Evolutionary conservation across 30 jellyfish, hydroid and myxozoan species (phyloP).

Genomic region (Clytia hemisphaerica): DNA sequence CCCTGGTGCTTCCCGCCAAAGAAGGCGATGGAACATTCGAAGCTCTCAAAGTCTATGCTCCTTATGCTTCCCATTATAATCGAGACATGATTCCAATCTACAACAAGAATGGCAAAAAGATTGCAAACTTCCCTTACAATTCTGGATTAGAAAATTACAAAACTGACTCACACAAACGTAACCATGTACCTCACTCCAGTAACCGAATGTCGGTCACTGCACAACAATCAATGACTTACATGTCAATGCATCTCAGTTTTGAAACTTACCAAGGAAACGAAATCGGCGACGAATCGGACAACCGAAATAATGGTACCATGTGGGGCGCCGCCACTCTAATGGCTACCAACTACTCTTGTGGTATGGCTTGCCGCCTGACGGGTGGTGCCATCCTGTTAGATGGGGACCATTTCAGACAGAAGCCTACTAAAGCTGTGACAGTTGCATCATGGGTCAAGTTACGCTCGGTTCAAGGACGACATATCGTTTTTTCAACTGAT

Average conservation of each 20-base stretch:
- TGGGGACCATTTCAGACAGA: conserved; percentile 62
- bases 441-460: conserved; percentile 82
- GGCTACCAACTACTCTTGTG: conserved; percentile 84
- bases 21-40: background rate
- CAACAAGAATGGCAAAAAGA: conserved; percentile 50
- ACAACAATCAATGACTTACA: conserved; percentile 50
- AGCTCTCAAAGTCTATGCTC: conserved; percentile 11
- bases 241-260: conserved; percentile 70
- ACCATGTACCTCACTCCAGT: conserved; percentile 31
- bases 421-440: conserved; percentile 68
- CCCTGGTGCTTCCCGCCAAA: conserved; percentile 53
- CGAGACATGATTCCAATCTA: conserved; percentile 54
- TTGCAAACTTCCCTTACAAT: conserved; percentile 53
- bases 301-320: conserved; percentile 63
- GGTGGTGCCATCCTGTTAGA: conserved; percentile 84
- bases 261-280: conserved; percentile 72
- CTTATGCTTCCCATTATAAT: conserved; percentile 15
- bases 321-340: conserved; percentile 85
- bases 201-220: conserved; percentile 50
- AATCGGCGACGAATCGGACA: conserved; percentile 77
- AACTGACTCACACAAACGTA: conserved; percentile 53
- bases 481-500: conserved; percentile 77
- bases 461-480: conserved; percentile 60
- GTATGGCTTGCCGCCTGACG: conserved; percentile 71
- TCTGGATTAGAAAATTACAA: conserved; percentile 37